phyloP scores from a whole-genome alignment of 2,113 vertebrate genomes.

The Zapus hudsonius region DNA sequence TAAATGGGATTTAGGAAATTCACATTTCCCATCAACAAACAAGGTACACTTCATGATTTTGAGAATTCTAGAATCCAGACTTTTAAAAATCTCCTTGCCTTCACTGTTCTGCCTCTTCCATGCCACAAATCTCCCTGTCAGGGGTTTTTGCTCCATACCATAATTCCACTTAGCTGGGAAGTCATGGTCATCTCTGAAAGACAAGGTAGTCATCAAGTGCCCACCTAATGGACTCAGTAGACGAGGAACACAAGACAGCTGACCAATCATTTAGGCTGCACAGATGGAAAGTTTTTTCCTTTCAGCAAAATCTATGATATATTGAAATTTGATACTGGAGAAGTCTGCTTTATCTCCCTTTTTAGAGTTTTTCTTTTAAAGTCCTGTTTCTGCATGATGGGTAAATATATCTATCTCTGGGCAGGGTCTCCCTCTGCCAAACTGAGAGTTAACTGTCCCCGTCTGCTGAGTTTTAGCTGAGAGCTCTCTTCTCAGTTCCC shows the following conservation, averaged over 20 bases:
- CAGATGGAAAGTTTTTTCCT: not conserved
- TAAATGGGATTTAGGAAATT: constrained; percentile 52
- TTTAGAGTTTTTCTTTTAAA: not conserved
- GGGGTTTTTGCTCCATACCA: not conserved
- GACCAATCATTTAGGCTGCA: not conserved
- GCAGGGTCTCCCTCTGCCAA: not conserved
- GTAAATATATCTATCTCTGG: not conserved
- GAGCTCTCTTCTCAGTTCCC: not conserved
- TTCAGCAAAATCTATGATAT: constrained; percentile 11
- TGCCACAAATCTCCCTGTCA: not conserved
- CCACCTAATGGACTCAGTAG: not conserved
- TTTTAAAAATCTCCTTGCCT: constrained; percentile 25
- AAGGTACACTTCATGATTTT: constrained; percentile 28
- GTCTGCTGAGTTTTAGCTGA: not conserved
- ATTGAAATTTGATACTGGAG: not conserved
- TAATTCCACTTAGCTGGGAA: constrained; percentile 30
- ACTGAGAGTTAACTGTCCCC: not conserved
- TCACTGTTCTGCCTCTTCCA: not conserved
- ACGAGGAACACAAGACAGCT: not conserved
- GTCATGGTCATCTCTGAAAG: constrained; percentile 43
- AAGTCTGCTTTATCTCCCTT: not conserved
- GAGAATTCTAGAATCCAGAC: not conserved
- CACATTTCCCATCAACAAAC: constrained; percentile 49
- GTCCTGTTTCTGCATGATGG: not conserved
- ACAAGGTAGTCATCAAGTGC: not conserved